Evolutionary conservation across 2,888 invertebrate species (phyloP), one percentile per base, ranked within the genome.

Genomic region (Zygogramma bicolorata): DNA sequence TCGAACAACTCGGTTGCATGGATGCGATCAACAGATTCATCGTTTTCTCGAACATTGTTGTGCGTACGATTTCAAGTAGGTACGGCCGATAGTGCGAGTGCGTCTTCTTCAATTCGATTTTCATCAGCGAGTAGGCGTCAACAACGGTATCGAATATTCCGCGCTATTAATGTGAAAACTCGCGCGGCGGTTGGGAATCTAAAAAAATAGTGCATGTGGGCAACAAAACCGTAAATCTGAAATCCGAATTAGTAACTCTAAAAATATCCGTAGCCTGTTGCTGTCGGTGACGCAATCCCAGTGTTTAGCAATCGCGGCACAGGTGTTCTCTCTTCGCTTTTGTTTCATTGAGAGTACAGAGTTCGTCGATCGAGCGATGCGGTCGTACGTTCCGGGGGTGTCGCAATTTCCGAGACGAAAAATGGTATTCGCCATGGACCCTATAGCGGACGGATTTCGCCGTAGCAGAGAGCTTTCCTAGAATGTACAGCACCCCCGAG

Each of bases 401-500:
- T 22, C 6, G 53, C 15, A 40, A n/a, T 25, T 22, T 38, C 8
- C 10, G 18, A 66, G 18, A 13, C n/a, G 34, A 59, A 22, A 46
- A 10, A n/a, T 63, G 25, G 25, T 22, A 0, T 27, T 27, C 13
- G 38, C 6, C 13, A 65, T 69, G 69, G 31, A 22, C 27, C 15
- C 38, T 61, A 34, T 46, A 13, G 46, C 34, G 13, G 31, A 42
- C 3, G 15, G 25, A 22, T 46, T 46, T 34, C 3, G 5, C 6
- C 10, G 8, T n/a, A 58, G 10, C 8, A 58, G 25, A n/a, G n/a
- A n/a, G n/a, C n/a, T n/a, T n/a, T n/a, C n/a, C 29, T 25, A 63
- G 13, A 25, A 63, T 63, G 63, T 63, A 63, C 63, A 74, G 72
- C 22, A 73, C 75, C 61, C 59, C 79, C 62, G 88, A 88, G 77